Conservation (phyloP, 2,797 vertebrate species). For the Cynopterus sphinx region DNA sequence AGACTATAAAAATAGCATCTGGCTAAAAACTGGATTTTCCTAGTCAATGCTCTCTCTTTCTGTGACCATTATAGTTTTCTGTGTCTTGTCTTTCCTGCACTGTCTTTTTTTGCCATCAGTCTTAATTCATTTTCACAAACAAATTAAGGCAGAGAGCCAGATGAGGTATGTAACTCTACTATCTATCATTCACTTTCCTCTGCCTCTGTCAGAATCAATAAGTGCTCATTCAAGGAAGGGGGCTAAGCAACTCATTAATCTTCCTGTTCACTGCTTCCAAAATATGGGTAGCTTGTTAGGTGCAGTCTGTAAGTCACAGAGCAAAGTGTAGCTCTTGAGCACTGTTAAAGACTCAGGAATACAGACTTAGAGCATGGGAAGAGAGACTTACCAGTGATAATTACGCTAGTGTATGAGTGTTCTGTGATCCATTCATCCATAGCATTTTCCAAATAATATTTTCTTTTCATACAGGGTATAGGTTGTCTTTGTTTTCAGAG, state of each 20-base stretch:
- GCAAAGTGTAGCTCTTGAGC: constrained; percentile 35
- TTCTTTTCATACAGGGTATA: neutral
- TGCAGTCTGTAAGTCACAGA: constrained; percentile 44
- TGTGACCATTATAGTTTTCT: constrained; percentile 46
- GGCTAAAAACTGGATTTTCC: constrained; percentile 41
- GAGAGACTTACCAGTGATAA: neutral
- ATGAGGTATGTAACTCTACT: constrained; percentile 72
- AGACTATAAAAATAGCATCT: constrained; percentile 60
- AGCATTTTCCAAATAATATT: constrained; percentile 43
- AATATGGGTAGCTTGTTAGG: constrained; percentile 77
- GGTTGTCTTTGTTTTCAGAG: constrained; percentile 23
- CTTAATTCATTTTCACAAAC: constrained; percentile 76
- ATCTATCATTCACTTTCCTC: constrained; percentile 76
- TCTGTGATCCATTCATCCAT: neutral
- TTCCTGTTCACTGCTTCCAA: constrained; percentile 72
- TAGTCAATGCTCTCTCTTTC: constrained; percentile 36
- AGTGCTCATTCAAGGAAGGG: constrained; percentile 67
- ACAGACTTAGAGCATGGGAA: neutral
- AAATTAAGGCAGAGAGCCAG: constrained; percentile 74
- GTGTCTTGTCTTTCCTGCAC: constrained; percentile 65
- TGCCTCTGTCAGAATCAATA: constrained; percentile 81
- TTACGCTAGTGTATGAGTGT: neutral
- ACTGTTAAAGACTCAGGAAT: constrained; percentile 1
- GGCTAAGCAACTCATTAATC: constrained; percentile 78
- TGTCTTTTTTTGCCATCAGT: constrained; percentile 61